Conservation (phyloP, 2,888 invertebrate genomes). For the Malacosoma neustria region DNA sequence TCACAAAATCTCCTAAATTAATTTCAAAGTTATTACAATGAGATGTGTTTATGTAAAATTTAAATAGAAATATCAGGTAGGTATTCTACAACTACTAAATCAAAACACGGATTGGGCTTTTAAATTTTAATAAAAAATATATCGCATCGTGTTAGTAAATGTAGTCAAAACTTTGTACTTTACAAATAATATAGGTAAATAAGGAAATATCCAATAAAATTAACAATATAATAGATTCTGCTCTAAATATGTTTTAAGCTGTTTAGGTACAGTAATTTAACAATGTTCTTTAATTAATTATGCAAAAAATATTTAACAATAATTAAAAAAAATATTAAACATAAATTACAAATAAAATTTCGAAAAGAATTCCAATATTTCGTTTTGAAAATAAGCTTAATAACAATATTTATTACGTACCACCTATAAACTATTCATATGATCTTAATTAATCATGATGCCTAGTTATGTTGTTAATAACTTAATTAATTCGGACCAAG, state of each 20-base stretch:
- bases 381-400: not conserved
- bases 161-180: slow-evolving; percentile 47
- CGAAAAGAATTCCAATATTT: not conserved
- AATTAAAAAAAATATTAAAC: not conserved
- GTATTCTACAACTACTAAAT: slow-evolving; percentile 71
- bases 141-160: slow-evolving; percentile 51
- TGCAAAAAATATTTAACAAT: not conserved
- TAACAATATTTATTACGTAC: not conserved
- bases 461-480: slow-evolving; percentile 9
- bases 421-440: not conserved
- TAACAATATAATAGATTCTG: slow-evolving; percentile 3
- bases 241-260: slow-evolving; percentile 4
- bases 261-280: slow-evolving; percentile 13
- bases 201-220: slow-evolving; percentile 22
- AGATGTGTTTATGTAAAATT: not conserved
- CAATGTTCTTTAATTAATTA: slow-evolving; percentile 2
- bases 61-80: slow-evolving; percentile 29
- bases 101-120: slow-evolving; percentile 69
- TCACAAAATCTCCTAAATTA: not conserved
- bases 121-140: slow-evolving; percentile 68
- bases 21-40: not conserved
- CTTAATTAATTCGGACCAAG: slow-evolving; percentile 19
- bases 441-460: not conserved
- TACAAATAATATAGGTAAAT: slow-evolving; percentile 32
- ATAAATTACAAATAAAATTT: not conserved